Base-by-base conservation (phyloP, 2,797 vertebrate genomes). In the Hypotaenidia philippensis region DNA sequence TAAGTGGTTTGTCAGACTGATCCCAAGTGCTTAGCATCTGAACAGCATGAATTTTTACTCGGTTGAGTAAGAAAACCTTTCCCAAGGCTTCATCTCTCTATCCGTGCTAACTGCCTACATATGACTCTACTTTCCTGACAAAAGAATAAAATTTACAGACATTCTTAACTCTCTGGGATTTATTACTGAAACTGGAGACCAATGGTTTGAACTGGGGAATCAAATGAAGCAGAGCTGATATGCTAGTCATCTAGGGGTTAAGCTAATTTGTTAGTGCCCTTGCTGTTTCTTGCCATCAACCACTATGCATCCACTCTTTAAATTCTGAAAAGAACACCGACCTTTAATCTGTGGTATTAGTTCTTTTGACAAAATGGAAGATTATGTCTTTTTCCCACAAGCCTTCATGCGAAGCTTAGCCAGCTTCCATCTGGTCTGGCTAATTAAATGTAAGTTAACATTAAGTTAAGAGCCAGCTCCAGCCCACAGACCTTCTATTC, bases 391-490 rank as follows among this genome's bases (percentile, higher is more conserved):
- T 89, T 86, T 93, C 89, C 82, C 91, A 68, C 87, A 97, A 95
- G 89, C 71, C 93, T 96, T 94, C 86, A 59, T 80, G 91, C 44
- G 0, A 94, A 96, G 90, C 90, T 95, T 92, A 92, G 84, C 80
- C 82, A 92, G 57, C 79, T 94, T 94, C 95, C 95, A 93, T 93
- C 80, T 89, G 96, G 95, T 82, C 92, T 89, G 81, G 82, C 94
- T 95, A 97, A 94, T 93, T 94, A 97, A 94, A 96, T 85, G 93
- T 92, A 95, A 91, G 88, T 96, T 95, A 91, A 86, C 82, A 95
- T 87, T 79, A 90, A 92, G 75, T 74, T 81, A 71, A 76, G 78
- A 91, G 84, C 91, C 68, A 76, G 94, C 90, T 92, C 38, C 71
- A 84, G 69, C 82, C 81, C 76, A 87, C 49, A 87, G 68, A 88